These are phyloP conservation scores for Callopanchax toddi DNA, from an alignment of 2,113 vertebrate genomes.

Conservation along the genomic window DNA sequence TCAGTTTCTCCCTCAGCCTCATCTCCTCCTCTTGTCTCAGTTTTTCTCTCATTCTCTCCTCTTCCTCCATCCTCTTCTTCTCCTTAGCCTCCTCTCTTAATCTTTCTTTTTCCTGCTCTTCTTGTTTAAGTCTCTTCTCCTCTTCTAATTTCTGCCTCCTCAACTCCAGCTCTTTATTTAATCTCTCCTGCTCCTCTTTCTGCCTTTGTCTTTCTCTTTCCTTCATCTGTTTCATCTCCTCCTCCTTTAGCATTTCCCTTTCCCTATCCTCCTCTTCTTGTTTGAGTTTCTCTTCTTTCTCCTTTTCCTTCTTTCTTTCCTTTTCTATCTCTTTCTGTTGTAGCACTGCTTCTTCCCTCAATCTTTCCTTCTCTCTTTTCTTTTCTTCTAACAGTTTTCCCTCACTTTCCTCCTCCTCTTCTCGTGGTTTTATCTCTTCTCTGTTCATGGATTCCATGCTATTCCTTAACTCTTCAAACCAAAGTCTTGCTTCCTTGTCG, in stretches of 20 bases:
- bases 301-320: neutral
- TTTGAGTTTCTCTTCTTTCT: neutral
- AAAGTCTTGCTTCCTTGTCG: neutral
- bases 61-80: neutral
- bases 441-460: too few species aligned
- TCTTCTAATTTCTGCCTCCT: too few species aligned
- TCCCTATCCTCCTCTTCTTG: neutral
- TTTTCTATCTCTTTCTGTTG: neutral
- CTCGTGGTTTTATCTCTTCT: too few species aligned
- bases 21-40: slow-evolving; percentile 1
- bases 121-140: neutral
- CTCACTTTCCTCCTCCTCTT: slow-evolving; percentile 18
- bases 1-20: slow-evolving; percentile 18
- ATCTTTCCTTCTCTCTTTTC: slow-evolving; percentile 11
- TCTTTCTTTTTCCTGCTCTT: slow-evolving; percentile 25
- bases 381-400: slow-evolving; percentile 6
- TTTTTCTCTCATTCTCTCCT: slow-evolving; percentile 3
- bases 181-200: neutral
- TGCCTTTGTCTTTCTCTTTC: neutral
- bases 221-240: too few species aligned
- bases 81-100: slow-evolving; percentile 11
- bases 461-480: too few species aligned
- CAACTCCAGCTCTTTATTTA: slow-evolving; percentile 16
- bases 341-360: neutral
- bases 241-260: slow-evolving; percentile 8